Base-by-base conservation (phyloP, 2,797 vertebrate genomes). In the Pseudochaenichthys georgianus region DNA sequence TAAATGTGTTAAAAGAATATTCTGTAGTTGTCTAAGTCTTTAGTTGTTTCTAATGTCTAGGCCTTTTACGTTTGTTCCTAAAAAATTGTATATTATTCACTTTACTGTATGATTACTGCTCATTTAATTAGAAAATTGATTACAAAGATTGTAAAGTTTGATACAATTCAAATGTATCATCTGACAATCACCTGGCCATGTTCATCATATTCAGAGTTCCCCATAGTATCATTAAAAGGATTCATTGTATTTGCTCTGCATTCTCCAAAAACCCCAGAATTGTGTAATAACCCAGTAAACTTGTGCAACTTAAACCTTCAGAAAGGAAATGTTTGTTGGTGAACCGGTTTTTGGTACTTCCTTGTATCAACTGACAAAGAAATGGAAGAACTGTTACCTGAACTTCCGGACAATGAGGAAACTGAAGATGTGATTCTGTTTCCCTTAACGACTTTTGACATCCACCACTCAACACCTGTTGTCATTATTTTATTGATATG, bases 301-400 rank as follows among this genome's bases (percentile, higher is more conserved):
- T 38, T 68, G n/a, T 0, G 31, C 3, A 62, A 64, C n/a, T 48
- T 10, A 94, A 19, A 19, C 19, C 19, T 19, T 19, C 19, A 19
- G 17, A 13, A 13, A 43, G 17, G 0, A 67, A 55, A 15, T 0
- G n/a, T 46, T 65, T 79, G 67, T 81, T 48, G 58, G 23, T 43
- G 21, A 90, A 89, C 86, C 87, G 19, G 88, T 90, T 86, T 60
- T 71, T 38, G 34, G 11, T 13, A 13, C 62, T 59, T 86, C 80
- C 79, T 77, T 51, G 5, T 76, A 34, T 13, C 12, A 38, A 21
- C 46, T 17, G 9, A 75, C 41, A 79, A 79, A 71, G 87, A 91
- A 81, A 65, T 74, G 2, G 15, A 17, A 38, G 41, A 61, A 12
- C 28, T 42, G 1, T 28, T 7, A 76, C 4, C 9, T 17, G 21